These are phyloP conservation scores for Drosophila leontia DNA, from an alignment of 1,140 invertebrate genomes.

Conservation along the genomic window DNA sequence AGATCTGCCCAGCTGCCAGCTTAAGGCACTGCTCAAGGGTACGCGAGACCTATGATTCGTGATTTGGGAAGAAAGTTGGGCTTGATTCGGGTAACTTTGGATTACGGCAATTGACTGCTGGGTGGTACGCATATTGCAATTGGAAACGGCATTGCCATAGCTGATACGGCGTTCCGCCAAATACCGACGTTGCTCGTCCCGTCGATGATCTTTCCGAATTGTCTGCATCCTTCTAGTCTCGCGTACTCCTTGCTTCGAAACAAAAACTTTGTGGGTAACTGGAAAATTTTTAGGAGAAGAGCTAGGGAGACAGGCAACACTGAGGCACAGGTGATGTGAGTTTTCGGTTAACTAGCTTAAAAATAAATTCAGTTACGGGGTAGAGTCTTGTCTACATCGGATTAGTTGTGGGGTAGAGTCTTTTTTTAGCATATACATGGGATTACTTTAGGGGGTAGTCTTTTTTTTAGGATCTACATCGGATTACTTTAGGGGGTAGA, in stretches of 20 bases:
- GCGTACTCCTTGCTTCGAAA: background rate
- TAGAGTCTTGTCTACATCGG: background rate
- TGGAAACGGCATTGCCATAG: conserved; percentile 56
- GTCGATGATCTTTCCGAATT: background rate
- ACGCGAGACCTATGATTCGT: background rate
- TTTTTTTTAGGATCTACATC: background rate
- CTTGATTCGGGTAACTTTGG: background rate
- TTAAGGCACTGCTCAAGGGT: conserved; percentile 26
- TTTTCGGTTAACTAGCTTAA: accelerated
- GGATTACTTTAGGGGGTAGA: no score
- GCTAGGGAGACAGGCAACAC: background rate
- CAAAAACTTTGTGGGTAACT: background rate
- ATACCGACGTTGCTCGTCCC: conserved; percentile 30
- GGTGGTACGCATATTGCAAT: conserved; percentile 20
- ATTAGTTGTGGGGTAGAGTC: background rate
- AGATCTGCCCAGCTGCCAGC: conserved; percentile 28
- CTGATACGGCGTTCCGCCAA: conserved; percentile 24
- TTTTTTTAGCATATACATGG: background rate
- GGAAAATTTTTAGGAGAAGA: background rate
- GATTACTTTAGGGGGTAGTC: background rate
- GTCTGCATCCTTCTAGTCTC: background rate
- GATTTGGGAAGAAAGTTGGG: background rate
- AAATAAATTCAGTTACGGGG: background rate
- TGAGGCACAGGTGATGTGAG: background rate
- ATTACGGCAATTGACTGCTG: background rate